Conservation (phyloP, 2,113 vertebrate species). For the Elephas maximus region DNA sequence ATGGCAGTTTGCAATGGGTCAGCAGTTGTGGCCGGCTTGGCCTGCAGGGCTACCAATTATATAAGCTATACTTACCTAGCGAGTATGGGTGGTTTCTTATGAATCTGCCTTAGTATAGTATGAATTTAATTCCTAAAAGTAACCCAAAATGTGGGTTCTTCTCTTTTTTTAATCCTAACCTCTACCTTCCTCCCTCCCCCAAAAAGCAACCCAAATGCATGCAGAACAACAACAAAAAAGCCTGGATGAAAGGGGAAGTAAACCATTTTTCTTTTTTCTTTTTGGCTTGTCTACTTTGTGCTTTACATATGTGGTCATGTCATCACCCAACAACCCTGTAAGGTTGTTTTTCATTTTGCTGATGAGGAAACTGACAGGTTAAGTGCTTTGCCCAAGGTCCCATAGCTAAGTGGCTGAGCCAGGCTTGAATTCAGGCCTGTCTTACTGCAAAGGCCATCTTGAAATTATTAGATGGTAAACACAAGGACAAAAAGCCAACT, state of each 20-base stretch:
- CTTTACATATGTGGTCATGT: background rate
- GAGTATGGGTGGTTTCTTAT: conserved; percentile 52
- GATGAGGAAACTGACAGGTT: background rate
- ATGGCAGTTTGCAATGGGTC: conserved; percentile 42
- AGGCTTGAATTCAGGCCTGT: background rate
- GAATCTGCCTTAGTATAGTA: conserved; percentile 51
- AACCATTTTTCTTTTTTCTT: background rate
- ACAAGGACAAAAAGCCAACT: background rate
- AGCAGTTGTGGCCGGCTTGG: conserved; percentile 69
- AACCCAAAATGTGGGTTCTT: conserved; percentile 43
- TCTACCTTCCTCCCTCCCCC: background rate
- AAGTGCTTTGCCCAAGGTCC: background rate
- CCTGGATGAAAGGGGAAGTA: background rate
- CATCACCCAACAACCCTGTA: background rate
- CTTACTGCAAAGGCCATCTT: background rate
- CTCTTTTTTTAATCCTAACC: background rate
- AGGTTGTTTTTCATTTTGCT: background rate
- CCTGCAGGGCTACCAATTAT: conserved; percentile 47
- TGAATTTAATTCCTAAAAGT: conserved; percentile 73
- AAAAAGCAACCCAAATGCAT: background rate
- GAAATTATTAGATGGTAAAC: background rate
- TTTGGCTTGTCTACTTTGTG: background rate
- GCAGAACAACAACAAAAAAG: background rate
- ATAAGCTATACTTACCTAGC: conserved; percentile 78
- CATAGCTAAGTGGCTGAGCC: background rate